Conservation (phyloP, 2,113 vertebrate species). For the Acinonyx jubatus region DNA sequence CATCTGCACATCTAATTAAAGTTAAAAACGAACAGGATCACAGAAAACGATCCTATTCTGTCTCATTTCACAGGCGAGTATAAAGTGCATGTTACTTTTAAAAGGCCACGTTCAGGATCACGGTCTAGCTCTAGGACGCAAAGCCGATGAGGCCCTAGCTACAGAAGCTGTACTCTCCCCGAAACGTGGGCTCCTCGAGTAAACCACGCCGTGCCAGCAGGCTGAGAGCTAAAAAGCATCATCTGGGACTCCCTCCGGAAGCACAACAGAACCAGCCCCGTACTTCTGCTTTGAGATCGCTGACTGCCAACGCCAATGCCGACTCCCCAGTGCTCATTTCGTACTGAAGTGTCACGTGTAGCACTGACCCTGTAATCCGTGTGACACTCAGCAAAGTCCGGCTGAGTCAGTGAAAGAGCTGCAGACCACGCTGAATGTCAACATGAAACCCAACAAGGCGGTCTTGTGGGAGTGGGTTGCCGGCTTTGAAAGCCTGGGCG, state of each 20-base stretch:
- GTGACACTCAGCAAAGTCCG: background rate
- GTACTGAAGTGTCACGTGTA: background rate
- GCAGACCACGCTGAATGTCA: background rate
- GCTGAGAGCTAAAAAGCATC: background rate
- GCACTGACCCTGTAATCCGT: background rate
- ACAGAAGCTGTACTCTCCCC: background rate
- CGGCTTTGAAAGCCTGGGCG: background rate
- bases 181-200: background rate
- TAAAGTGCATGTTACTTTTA: background rate
- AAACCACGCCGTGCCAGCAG: background rate
- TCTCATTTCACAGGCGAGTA: background rate
- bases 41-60: background rate
- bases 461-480: background rate
- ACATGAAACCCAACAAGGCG: background rate
- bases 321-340: background rate
- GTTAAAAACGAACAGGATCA: background rate
- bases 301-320: background rate
- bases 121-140: background rate
- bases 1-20: background rate
- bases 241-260: background rate
- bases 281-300: background rate
- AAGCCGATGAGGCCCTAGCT: background rate
- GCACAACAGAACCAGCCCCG: background rate
- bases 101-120: background rate
- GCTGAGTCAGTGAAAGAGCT: background rate